phyloP scores from a whole-genome alignment of 1,140 invertebrate genomes.

The Bombus ignitus region DNA sequence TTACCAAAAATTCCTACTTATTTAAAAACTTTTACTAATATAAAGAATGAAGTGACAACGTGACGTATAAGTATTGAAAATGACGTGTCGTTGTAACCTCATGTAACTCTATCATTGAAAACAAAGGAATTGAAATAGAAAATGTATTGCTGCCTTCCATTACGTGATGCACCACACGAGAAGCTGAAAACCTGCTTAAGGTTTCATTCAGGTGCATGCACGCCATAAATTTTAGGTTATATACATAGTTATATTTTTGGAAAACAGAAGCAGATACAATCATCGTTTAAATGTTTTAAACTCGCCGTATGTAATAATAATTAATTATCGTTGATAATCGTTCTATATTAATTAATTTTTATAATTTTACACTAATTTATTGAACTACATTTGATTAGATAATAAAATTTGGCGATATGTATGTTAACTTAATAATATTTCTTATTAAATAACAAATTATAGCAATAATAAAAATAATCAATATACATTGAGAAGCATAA shows the following conservation, averaged over 20 bases:
- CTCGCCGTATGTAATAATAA: background rate
- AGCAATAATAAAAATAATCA: background rate
- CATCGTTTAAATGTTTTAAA: background rate
- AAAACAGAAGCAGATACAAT: background rate
- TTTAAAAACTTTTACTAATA: background rate
- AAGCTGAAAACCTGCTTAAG: background rate
- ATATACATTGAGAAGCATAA: background rate
- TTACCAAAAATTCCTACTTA: too few species aligned
- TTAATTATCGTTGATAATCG: background rate
- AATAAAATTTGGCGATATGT: background rate
- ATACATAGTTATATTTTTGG: background rate
- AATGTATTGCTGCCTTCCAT: background rate
- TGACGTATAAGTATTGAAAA: background rate
- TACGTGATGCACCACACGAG: constrained; percentile 10
- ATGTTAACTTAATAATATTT: too few species aligned
- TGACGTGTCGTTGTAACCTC: background rate
- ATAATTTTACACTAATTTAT: background rate
- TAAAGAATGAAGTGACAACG: background rate
- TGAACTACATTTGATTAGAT: background rate
- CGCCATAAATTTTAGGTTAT: background rate
- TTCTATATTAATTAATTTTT: background rate
- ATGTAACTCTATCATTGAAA: constrained; percentile 2
- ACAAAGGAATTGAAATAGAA: background rate
- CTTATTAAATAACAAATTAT: background rate
- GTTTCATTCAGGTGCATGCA: constrained; percentile 6